These are phyloP conservation scores for Tapirus indicus DNA, from an alignment of 2,797 vertebrate genomes.

Conservation along the genomic window DNA sequence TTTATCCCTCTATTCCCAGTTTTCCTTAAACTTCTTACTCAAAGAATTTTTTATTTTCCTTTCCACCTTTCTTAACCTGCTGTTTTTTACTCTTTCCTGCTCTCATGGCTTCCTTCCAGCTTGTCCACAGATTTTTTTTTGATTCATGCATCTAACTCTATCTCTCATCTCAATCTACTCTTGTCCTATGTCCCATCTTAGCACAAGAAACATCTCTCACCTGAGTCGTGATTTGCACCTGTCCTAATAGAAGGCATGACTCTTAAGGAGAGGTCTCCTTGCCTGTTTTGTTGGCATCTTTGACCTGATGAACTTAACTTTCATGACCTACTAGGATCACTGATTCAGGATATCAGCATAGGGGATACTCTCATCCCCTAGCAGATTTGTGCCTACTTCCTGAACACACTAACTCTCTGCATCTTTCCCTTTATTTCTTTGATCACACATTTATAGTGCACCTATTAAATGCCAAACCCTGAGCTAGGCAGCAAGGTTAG, in stretches of 20 bases:
- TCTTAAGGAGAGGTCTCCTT: neutral
- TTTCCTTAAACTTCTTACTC: neutral
- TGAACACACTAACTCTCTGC: neutral
- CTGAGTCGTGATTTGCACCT: neutral
- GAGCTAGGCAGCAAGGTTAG: neutral
- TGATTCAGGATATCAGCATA: neutral
- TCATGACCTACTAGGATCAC: neutral
- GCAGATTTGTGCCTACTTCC: neutral
- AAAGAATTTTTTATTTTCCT: conserved; percentile 23
- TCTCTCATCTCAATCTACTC: neutral
- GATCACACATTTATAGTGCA: neutral
- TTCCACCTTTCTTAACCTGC: neutral
- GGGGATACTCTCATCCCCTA: neutral
- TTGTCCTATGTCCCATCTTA: neutral
- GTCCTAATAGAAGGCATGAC: neutral
- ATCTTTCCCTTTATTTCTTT: conserved; percentile 10
- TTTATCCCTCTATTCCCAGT: neutral
- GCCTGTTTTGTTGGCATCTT: neutral
- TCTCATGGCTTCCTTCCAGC: neutral
- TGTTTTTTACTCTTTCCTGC: neutral
- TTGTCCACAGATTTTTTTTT: neutral
- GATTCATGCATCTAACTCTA: neutral
- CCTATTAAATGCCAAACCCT: neutral
- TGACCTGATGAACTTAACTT: neutral
- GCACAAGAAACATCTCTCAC: neutral